Percentiles rank a stretch among this genome's conserved stretches.
Conservation (phyloP, 2,797 vertebrate species). For the Labroides dimidiatus region DNA sequence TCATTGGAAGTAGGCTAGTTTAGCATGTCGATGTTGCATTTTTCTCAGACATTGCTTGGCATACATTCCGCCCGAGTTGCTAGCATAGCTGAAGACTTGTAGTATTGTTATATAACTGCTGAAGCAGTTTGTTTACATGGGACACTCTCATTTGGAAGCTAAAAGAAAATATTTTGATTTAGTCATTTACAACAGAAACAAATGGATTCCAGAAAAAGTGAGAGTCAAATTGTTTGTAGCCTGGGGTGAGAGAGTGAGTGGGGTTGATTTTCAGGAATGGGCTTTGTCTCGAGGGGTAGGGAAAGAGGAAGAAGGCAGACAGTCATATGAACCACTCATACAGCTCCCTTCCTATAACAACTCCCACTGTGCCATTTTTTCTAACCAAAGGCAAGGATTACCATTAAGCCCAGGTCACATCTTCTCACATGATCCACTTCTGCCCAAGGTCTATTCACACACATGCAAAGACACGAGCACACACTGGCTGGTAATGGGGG, state of each 20-base stretch:
- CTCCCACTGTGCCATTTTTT: conserved; percentile 74
- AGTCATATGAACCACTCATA: conserved; percentile 65
- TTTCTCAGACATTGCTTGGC: background rate
- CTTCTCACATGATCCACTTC: conserved; percentile 81
- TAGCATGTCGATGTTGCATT: too few relatives aligned
- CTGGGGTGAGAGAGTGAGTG: conserved; percentile 18
- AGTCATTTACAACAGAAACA: conserved; percentile 2
- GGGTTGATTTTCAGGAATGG: conserved; percentile 13
- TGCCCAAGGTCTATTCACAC: conserved; percentile 66
- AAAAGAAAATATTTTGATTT: background rate
- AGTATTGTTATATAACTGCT: background rate
- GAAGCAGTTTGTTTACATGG: conserved; percentile 2
- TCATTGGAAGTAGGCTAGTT: background rate
- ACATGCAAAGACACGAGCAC: conserved; percentile 36
- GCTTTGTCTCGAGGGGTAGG: conserved; percentile 24
- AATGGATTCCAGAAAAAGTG: conserved; percentile 1
- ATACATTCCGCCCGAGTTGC: background rate
- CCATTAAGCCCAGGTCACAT: conserved; percentile 81
- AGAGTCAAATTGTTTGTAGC: conserved; percentile 23
- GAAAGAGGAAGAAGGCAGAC: conserved; percentile 10
- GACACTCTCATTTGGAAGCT: conserved; percentile 4
- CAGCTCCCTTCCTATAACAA: conserved; percentile 61
- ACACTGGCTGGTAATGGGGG: background rate
- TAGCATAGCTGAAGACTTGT: background rate
- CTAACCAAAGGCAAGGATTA: conserved; percentile 80